A percentile compares a stretch with the other conserved stretches of the same genome.
Conservation (phyloP, 2,113 vertebrate species). For the Herpetotheres cachinnans region DNA sequence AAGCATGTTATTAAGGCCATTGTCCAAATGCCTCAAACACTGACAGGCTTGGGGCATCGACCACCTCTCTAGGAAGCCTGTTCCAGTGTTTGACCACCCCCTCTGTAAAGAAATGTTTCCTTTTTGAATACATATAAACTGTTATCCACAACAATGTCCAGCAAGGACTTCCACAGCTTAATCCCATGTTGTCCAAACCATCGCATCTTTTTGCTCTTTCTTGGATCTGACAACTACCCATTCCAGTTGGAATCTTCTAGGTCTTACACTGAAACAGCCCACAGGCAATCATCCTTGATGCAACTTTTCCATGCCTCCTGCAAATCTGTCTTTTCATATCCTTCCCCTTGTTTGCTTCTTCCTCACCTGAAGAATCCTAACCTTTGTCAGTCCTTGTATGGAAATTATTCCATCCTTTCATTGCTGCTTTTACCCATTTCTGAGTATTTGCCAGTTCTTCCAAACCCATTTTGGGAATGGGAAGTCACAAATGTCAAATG, state of each 20-base stretch:
- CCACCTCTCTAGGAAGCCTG: neutral
- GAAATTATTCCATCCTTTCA: neutral
- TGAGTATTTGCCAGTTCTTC: neutral
- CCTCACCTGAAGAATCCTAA: neutral
- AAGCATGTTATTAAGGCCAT: accelerated
- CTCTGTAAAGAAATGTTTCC: neutral
- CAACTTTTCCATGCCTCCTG: neutral
- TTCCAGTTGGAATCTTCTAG: neutral
- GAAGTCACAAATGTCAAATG: neutral
- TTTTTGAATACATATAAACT: neutral
- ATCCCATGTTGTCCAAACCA: neutral
- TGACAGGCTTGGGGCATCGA: accelerated
- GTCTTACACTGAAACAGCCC: neutral
- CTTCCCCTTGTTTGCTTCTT: neutral
- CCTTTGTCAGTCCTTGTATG: neutral
- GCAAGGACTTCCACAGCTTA: neutral
- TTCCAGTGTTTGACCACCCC: neutral
- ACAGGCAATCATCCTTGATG: neutral
- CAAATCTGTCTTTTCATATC: accelerated
- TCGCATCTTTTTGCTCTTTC: neutral
- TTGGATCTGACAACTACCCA: neutral
- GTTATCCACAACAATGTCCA: neutral
- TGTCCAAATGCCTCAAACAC: accelerated
- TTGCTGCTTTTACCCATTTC: neutral
- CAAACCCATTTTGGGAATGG: neutral